phyloP scores from a whole-genome alignment of 2,797 vertebrate genomes.

The Falco cherrug region DNA sequence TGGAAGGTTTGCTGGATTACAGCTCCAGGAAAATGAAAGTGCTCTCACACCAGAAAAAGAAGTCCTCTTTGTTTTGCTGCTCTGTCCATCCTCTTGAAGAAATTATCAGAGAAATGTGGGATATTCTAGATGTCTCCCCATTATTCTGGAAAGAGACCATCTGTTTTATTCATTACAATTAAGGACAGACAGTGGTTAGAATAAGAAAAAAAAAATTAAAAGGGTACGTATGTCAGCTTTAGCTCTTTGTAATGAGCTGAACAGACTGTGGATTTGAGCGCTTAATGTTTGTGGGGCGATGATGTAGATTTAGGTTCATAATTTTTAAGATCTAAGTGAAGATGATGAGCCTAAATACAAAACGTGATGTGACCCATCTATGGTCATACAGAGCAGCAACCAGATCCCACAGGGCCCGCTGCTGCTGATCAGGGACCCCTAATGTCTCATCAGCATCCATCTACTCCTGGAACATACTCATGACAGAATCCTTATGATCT shows the following conservation, averaged over 20 bases:
- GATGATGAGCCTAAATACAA: neutral
- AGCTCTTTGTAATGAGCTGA: neutral
- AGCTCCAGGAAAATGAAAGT: neutral
- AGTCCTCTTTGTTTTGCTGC: neutral
- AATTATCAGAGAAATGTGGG: neutral
- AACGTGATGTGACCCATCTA: neutral
- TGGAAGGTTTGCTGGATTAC: neutral
- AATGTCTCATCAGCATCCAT: neutral
- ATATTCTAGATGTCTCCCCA: neutral
- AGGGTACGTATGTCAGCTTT: neutral
- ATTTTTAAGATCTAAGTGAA: neutral
- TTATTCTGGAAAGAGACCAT: neutral
- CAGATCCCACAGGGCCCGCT: accelerated
- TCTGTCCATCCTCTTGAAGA: neutral
- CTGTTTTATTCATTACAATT: neutral
- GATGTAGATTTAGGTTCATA: neutral
- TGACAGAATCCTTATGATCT: neutral
- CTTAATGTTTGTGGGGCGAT: neutral
- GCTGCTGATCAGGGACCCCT: neutral
- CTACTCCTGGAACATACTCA: neutral
- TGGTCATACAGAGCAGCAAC: neutral
- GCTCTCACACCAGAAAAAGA: neutral
- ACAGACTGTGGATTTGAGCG: neutral
- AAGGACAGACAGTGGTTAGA: neutral
- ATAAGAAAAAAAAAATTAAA: neutral